A percentile compares a stretch with the other conserved stretches of the same genome.
phyloP scores from a whole-genome alignment of 1,140 invertebrate genomes.

The Hyles euphorbiae region DNA sequence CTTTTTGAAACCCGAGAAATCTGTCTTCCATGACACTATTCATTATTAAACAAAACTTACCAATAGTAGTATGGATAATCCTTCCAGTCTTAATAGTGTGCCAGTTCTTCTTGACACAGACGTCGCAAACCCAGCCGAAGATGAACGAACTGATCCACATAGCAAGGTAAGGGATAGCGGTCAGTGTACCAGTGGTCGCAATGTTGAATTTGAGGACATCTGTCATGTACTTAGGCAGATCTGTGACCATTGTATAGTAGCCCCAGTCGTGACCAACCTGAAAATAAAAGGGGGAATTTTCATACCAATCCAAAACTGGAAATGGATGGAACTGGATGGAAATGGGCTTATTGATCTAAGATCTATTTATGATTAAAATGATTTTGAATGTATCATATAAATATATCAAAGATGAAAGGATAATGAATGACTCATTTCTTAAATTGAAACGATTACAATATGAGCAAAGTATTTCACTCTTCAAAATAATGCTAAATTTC shows the following conservation, averaged over 20 bases:
- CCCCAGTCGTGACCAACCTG: slow-evolving; percentile 89
- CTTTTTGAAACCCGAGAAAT: no score
- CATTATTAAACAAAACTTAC: slow-evolving; percentile 39
- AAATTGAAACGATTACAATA: no score
- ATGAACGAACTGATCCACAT: slow-evolving; percentile 80
- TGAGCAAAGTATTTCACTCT: no score
- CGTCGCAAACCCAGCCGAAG: slow-evolving; percentile 77
- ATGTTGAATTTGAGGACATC: slow-evolving; percentile 87
- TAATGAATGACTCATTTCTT: no score
- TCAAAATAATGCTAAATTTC: no score
- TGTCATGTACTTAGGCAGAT: slow-evolving; percentile 90
- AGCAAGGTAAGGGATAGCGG: slow-evolving; percentile 78
- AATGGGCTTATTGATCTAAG: no score
- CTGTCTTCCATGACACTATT: no score
- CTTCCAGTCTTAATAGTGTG: slow-evolving; percentile 76
- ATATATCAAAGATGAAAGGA: no score
- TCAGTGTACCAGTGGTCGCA: slow-evolving; percentile 78
- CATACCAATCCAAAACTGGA: no score
- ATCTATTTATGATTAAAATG: no score
- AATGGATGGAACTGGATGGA: no score
- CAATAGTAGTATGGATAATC: slow-evolving; percentile 78
- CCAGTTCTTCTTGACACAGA: slow-evolving; percentile 71
- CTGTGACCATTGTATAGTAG: slow-evolving; percentile 89
- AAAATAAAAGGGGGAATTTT: slow-evolving; percentile 9
- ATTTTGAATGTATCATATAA: no score